Evolutionary conservation across 2,888 invertebrate species (phyloP).

Genomic region (Ptychoptera albimana): DNA sequence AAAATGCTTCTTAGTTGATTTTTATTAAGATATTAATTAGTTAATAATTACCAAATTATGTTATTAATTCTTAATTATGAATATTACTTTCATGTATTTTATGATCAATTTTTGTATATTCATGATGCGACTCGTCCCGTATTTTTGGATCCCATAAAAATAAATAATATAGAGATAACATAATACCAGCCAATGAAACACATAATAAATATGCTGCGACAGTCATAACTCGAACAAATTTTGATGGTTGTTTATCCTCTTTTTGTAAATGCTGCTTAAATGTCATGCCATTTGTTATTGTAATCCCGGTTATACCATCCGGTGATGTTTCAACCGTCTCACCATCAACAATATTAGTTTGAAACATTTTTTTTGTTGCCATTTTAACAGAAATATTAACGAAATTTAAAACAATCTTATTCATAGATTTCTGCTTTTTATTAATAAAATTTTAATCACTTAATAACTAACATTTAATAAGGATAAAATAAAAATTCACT

Average conservation of each 20-base stretch:
- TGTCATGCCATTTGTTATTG: not conserved
- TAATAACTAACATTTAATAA: no score
- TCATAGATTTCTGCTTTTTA: no score
- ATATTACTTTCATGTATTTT: no score
- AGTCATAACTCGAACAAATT: slow-evolving; percentile 53
- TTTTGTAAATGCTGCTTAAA: slow-evolving; percentile 1
- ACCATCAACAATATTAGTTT: not conserved
- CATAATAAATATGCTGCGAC: slow-evolving; percentile 78
- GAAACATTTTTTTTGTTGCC: not conserved
- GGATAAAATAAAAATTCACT: no score
- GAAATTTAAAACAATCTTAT: no score
- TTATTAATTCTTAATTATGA: no score
- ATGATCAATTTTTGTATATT: no score
- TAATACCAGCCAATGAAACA: slow-evolving; percentile 74
- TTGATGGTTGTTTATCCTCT: slow-evolving; percentile 4
- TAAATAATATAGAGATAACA: slow-evolving; percentile 75
- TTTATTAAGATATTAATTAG: no score
- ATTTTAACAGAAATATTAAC: not conserved
- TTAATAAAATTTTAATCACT: no score
- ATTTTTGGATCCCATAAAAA: slow-evolving; percentile 47
- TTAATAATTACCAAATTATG: no score
- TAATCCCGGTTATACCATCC: not conserved
- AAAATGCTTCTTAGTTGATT: no score
- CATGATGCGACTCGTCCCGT: not conserved
- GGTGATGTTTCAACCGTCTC: not conserved